Percentiles rank a stretch among this genome's conserved stretches.
Conservation (phyloP, 1,140 invertebrate genomes). For the Babylonia areolata region DNA sequence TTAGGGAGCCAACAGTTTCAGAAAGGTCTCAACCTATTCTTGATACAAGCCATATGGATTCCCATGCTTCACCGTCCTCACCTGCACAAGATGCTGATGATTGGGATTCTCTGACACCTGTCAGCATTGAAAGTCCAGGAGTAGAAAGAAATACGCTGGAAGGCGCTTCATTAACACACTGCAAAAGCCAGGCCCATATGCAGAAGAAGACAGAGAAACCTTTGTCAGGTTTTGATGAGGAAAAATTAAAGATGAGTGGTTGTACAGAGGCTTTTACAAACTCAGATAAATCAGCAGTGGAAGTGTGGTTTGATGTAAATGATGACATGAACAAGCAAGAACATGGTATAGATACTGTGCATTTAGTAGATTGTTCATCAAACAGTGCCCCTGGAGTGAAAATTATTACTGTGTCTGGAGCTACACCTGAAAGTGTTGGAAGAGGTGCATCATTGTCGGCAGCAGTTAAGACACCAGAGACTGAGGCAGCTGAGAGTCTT, state of each 20-base stretch:
- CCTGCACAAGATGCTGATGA: neutral
- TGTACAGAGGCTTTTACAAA: neutral
- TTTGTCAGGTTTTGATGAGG: neutral
- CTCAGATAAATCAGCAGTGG: neutral
- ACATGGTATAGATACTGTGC: no score
- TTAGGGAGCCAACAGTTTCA: neutral
- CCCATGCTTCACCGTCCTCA: neutral
- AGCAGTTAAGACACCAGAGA: neutral
- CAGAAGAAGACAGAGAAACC: neutral
- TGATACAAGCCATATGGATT: neutral
- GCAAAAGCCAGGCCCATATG: neutral
- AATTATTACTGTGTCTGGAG: neutral
- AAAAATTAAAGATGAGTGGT: neutral
- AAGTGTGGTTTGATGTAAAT: neutral
- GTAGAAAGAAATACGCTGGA: neutral
- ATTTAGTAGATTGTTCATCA: no score
- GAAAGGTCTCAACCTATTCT: neutral
- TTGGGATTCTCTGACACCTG: neutral
- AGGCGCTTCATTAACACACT: neutral
- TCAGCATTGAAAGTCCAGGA: neutral
- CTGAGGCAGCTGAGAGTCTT: neutral
- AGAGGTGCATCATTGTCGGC: neutral
- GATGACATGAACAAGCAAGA: neutral
- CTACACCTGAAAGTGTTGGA: neutral
- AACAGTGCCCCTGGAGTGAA: no score